phyloP scores from a whole-genome alignment of 1,140 invertebrate genomes.

The Ylistrum balloti region DNA sequence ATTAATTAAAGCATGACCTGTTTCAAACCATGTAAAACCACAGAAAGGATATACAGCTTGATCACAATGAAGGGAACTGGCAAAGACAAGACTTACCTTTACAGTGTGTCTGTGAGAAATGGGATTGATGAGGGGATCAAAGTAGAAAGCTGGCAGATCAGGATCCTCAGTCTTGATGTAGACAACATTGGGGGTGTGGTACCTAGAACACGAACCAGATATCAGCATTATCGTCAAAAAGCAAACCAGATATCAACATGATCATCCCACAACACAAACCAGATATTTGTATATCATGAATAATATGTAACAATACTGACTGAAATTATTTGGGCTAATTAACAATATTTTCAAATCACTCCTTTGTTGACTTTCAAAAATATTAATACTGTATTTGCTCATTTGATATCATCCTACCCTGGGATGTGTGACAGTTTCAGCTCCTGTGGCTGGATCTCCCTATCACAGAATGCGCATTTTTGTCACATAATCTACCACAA shows the following conservation, averaged over 20 bases:
- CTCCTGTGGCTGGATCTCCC: neutral
- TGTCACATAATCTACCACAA: neutral
- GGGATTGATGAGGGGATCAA: conserved; percentile 99
- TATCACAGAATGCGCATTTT: neutral
- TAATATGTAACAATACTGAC: neutral
- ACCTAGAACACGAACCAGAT: conserved; percentile 87
- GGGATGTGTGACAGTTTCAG: neutral
- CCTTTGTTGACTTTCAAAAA: too few species aligned
- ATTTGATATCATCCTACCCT: too few species aligned
- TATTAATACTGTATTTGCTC: too few species aligned
- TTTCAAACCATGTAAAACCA: too few species aligned
- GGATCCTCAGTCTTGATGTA: conserved; percentile 99
- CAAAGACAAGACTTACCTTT: conserved; percentile 84
- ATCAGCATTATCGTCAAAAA: too few species aligned
- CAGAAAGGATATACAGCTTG: too few species aligned
- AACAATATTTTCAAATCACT: neutral
- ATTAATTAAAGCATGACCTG: too few species aligned
- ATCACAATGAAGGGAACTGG: neutral
- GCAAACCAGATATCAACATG: too few species aligned
- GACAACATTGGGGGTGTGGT: conserved; percentile 99
- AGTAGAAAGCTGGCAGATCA: conserved; percentile 99
- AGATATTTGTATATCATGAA: too few species aligned
- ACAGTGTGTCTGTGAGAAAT: conserved; percentile 97
- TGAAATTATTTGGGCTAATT: neutral
- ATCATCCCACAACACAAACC: too few species aligned